Conservation (phyloP, 2,797 vertebrate genomes). For the Sebastes goodei region DNA sequence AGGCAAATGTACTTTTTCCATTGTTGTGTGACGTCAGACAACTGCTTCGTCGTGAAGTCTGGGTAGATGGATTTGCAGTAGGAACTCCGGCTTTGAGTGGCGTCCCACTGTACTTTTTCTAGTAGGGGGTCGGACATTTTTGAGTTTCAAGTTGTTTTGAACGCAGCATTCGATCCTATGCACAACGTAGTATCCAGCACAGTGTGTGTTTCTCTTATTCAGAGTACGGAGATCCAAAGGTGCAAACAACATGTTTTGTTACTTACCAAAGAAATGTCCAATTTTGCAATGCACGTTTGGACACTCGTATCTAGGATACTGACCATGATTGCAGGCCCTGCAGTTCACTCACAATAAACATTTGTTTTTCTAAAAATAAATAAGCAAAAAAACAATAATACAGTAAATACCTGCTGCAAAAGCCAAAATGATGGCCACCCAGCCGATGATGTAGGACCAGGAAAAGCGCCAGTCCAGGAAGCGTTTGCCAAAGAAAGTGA, state of each 20-base stretch:
- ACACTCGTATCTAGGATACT: background rate
- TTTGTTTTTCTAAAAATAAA: background rate
- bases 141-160: background rate
- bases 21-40: no score
- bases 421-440: conserved; percentile 84
- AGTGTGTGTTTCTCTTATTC: background rate
- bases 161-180: background rate
- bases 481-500: conserved; percentile 86
- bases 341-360: background rate
- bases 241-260: background rate
- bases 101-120: no score
- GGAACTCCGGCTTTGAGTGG: no score
- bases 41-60: no score
- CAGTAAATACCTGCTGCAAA: conserved; percentile 82
- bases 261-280: background rate
- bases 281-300: background rate
- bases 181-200: no score
- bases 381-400: background rate
- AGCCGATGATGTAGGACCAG: conserved; percentile 90
- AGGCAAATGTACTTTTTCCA: no score
- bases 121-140: background rate
- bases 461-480: conserved; percentile 87
- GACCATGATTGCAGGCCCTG: background rate
- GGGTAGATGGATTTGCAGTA: no score
- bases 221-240: background rate